Conservation (phyloP, 2,888 invertebrate species). For the Drosophila gaucha region DNA sequence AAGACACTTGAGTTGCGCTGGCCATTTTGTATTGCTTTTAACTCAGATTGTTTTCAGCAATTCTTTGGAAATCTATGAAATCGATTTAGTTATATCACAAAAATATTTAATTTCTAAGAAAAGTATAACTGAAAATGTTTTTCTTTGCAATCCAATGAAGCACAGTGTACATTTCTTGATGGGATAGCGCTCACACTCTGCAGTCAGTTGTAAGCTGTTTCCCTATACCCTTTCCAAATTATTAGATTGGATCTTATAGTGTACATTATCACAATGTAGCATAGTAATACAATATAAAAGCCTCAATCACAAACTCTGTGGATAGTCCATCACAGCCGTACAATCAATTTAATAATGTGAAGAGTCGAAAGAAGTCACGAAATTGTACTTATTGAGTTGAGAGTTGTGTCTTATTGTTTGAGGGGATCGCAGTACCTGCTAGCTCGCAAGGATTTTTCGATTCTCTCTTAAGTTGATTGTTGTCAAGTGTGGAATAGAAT, state of each 20-base stretch:
- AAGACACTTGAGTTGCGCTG: too few relatives aligned
- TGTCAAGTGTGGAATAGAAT: conserved; percentile 69
- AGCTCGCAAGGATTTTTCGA: not conserved
- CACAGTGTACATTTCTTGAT: conserved; percentile 40
- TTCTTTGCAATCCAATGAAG: conserved; percentile 29
- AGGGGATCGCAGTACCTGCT: conserved; percentile 10
- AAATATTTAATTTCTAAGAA: not conserved
- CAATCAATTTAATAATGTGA: not conserved
- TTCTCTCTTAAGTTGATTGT: conserved; percentile 33
- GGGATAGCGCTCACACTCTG: conserved; percentile 51
- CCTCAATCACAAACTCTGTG: not conserved
- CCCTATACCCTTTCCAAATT: conserved; percentile 6
- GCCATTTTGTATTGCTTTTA: too few relatives aligned
- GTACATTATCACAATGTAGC: not conserved
- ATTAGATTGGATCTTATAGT: not conserved
- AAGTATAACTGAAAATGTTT: not conserved
- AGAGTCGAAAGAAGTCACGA: not conserved
- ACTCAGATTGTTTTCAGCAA: too few relatives aligned
- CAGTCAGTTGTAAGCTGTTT: conserved; percentile 1
- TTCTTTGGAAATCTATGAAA: too few relatives aligned
- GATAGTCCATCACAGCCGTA: not conserved
- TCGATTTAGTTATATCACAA: too few relatives aligned
- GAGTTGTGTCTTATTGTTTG: conserved; percentile 1
- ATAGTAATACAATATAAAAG: not conserved
- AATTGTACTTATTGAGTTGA: not conserved